Evolutionary conservation across 2,888 invertebrate species (phyloP), one percentile per base, ranked within the genome.

Genomic region (Iphiclides podalirius): DNA sequence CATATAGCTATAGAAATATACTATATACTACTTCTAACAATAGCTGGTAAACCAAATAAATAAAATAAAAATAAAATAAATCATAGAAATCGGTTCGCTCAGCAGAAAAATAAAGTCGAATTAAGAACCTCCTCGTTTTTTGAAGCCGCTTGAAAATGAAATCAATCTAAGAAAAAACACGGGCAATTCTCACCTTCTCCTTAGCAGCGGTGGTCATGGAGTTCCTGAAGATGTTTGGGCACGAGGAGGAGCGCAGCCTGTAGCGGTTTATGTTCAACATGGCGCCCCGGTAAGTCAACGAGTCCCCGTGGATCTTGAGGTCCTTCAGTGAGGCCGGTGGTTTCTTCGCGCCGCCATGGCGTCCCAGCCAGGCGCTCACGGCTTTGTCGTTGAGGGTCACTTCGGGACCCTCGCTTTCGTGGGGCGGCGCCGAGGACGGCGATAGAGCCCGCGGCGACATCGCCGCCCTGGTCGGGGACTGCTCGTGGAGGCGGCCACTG

Each of bases 191-290:
- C 40, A 87, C 92, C 79, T 94, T 93, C 67, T 94, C 94, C 70
- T 94, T 93, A n/a, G 94, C 94, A 60, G 95, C 94, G 54, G 95
- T 95, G 1, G 94, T 94, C 93, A 95, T 95, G 0, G 95, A 94
- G 74, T 95, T 95, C 58, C 95, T 90, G 73, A 95, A 95, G 69
- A 97, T 95, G 75, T 97, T 96, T 0, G 97, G 97, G 70, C 97
- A 97, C 49, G 96, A 96, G 8, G 95, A 95, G 0, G 96, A 96
- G 54, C 95, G 88, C 41, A 96, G 86, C 38, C 95, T 89, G 76
- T 95, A 95, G 41, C 95, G 85, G 66, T 93, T 94, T 63, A 96
- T 94, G 72, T 95, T 95, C 49, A 96, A 81, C 94, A 96, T 95
- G 0, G 96, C 96, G 14, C 95, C 95, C 54, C 96, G 90, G 67